Evolutionary conservation across 2,113 vertebrate genomes (phyloP).

Genomic region (Acinonyx jubatus): DNA sequence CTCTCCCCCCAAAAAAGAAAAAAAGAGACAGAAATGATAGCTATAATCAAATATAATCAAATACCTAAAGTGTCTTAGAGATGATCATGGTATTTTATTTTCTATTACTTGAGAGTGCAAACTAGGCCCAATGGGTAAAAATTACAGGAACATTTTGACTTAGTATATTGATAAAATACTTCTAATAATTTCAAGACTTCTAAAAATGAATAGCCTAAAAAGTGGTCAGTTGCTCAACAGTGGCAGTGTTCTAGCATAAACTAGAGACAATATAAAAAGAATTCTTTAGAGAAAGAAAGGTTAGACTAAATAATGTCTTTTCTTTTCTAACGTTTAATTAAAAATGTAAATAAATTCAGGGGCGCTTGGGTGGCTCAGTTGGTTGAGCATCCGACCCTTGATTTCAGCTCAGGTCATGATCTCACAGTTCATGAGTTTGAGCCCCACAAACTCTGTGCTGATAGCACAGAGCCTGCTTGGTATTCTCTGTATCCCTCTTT

Average conservation of each 20-base stretch:
- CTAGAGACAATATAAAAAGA: not conserved
- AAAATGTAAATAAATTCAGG: constrained; percentile 44
- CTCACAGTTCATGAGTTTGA: too few species aligned
- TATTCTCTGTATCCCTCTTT: too few species aligned
- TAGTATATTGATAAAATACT: not conserved
- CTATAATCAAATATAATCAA: not conserved
- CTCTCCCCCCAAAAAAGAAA: too few species aligned
- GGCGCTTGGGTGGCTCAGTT: too few species aligned
- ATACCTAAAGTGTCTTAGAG: not conserved
- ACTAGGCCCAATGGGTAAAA: not conserved
- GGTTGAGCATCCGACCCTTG: too few species aligned
- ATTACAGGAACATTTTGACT: not conserved
- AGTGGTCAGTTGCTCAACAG: not conserved
- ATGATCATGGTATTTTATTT: not conserved
- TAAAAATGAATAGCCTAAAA: constrained; percentile 19
- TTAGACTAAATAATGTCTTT: not conserved
- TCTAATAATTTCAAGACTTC: not conserved
- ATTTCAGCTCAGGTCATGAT: too few species aligned
- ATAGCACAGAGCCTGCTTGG: too few species aligned
- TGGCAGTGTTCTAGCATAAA: not conserved
- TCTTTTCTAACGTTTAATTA: not conserved
- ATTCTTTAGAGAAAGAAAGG: constrained; percentile 16
- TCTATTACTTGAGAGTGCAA: not conserved
- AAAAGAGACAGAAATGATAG: too few species aligned
- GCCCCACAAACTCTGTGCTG: too few species aligned